phyloP scores from a whole-genome alignment of 2,113 vertebrate genomes.

The Numida meleagris region DNA sequence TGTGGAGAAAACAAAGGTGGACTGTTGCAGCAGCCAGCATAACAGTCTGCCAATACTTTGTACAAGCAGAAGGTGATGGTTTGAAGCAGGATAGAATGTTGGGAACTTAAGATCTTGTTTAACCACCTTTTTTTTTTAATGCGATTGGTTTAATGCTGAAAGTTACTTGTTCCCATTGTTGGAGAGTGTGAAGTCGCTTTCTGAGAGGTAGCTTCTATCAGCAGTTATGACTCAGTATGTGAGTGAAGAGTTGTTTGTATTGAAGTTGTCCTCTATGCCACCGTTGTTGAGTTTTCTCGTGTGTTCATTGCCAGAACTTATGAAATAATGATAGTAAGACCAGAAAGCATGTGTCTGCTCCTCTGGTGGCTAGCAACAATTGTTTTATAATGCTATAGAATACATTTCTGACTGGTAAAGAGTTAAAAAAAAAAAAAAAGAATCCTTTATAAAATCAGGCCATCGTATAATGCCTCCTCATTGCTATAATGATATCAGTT shows the following conservation, averaged over 20 bases:
- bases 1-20: too few species aligned
- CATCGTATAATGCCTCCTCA: constrained; percentile 87
- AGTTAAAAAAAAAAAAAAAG: constrained; percentile 81
- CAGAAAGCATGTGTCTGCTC: neutral
- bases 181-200: neutral
- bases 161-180: neutral
- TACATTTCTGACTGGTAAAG: constrained; percentile 70
- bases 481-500: constrained; percentile 96
- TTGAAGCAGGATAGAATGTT: neutral
- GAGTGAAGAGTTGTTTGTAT: neutral
- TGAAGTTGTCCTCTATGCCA: neutral
- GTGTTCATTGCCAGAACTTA: neutral
- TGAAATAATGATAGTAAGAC: neutral
- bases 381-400: constrained; percentile 4
- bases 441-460: constrained; percentile 83
- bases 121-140: neutral
- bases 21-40: neutral
- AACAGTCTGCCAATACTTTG: too few species aligned
- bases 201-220: neutral
- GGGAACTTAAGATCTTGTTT: too few species aligned
- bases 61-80: neutral
- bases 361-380: neutral
- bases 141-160: neutral
- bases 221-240: neutral
- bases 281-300: neutral